These are phyloP conservation scores for Acanthosoma haemorrhoidale DNA, from an alignment of 2,888 invertebrate genomes.

Conservation along the genomic window DNA sequence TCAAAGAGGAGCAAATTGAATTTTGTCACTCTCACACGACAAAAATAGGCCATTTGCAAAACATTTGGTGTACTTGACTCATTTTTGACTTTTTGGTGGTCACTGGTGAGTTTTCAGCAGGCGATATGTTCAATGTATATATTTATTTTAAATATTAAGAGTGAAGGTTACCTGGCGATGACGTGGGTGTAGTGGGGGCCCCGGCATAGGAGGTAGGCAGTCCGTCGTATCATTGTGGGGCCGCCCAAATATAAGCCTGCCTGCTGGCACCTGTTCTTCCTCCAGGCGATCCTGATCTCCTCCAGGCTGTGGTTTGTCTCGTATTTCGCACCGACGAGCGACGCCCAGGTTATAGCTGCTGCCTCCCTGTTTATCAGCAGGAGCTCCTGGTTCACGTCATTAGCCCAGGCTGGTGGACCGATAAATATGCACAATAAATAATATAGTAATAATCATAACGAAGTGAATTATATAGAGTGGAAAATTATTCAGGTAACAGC, in stretches of 20 bases:
- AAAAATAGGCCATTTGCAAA: neutral
- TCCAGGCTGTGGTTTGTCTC: neutral
- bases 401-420: too few relatives aligned
- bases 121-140: slow-evolving; percentile 51
- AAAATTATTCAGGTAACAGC: too few relatives aligned
- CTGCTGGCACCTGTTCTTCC: neutral
- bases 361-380: neutral
- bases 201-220: slow-evolving; percentile 57
- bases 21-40: neutral
- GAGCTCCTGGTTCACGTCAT: neutral
- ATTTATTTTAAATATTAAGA: slow-evolving; percentile 44
- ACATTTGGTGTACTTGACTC: neutral
- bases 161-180: neutral
- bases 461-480: too few relatives aligned
- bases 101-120: neutral
- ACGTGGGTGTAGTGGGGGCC: slow-evolving; percentile 54
- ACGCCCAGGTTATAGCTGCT: neutral
- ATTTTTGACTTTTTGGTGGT: neutral
- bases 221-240: slow-evolving; percentile 45
- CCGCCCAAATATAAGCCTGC: neutral
- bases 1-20: too few relatives aligned
- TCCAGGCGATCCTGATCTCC: neutral
- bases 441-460: too few relatives aligned
- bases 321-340: neutral
- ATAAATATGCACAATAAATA: too few relatives aligned